A percentile compares a stretch with the other conserved stretches of the same genome.
Conservation (phyloP, 1,140 invertebrate genomes). For the Ganaspis sp. region DNA sequence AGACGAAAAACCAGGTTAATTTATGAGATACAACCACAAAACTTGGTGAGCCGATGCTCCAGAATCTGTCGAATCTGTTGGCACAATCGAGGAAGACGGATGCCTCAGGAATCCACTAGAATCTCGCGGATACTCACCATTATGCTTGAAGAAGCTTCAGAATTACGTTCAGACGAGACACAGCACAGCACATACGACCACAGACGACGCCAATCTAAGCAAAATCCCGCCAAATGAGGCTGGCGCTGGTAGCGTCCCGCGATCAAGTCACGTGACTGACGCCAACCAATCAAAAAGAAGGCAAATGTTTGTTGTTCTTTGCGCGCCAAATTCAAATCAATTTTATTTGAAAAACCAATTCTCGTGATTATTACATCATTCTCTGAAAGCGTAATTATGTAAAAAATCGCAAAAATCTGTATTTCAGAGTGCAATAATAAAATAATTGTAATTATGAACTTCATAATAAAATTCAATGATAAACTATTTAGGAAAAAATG, state of each 20-base stretch:
- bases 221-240: constrained; percentile 68
- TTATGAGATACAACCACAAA: constrained; percentile 66
- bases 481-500: too few relatives aligned
- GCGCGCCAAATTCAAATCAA: constrained; percentile 36
- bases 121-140: constrained; percentile 78
- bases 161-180: constrained; percentile 62
- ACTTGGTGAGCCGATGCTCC: constrained; percentile 68
- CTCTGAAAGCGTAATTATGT: too few relatives aligned
- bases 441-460: too few relatives aligned
- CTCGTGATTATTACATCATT: not conserved
- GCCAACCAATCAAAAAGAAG: constrained; percentile 51
- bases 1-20: constrained; percentile 73
- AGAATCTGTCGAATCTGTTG: constrained; percentile 50
- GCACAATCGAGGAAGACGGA: constrained; percentile 52
- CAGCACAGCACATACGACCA: constrained; percentile 63
- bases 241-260: constrained; percentile 67
- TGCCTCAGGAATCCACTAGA: constrained; percentile 65
- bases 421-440: too few relatives aligned
- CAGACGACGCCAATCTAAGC: constrained; percentile 53
- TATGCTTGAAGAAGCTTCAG: constrained; percentile 62
- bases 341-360: not conserved
- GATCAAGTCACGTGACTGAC: constrained; percentile 59
- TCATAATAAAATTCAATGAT: too few relatives aligned
- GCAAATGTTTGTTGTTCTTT: not conserved
- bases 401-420: too few relatives aligned